Evolutionary conservation across 2,113 vertebrate species (phyloP), one percentile per base, ranked within the genome.

Genomic region (Rhinolophus sinicus): DNA sequence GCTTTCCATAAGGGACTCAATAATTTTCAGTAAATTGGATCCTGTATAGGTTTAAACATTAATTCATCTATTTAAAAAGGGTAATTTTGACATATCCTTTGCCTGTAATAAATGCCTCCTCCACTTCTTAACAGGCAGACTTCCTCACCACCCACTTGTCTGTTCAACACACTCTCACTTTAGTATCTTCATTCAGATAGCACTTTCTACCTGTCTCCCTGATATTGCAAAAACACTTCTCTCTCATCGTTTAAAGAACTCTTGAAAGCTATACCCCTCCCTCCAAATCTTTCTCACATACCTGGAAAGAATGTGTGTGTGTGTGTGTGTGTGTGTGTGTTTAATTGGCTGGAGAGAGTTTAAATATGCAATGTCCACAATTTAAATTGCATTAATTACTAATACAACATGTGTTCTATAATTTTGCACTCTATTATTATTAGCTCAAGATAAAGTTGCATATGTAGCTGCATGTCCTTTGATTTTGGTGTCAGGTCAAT

Each of bases 61-160:
- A 97, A 98, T 98, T 97, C 97, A 98, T 97, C 97, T 98, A 97
- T 97, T 97, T 98, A 97, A 97, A 98, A 98, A 98, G 97, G 97
- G 97, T 97, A 98, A 98, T 98, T 98, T 98, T 98, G 97, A 98
- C 97, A 97, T 98, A 98, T 98, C 93, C 91, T 97, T 97, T 77
- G 64, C 95, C 96, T 97, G 93, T 97, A 98, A 97, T 98, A 97
- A 97, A 98, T 98, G 97, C 97, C 97, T 98, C 97, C 97, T 97
- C 97, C 97, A 96, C 94, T 97, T 96, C 78, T 96, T 90, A 93
- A 65, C 97, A 98, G 95, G 78, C 97, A 97, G 97, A 93, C 92
- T 97, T 97, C 94, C 94, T 97, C 65, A 92, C 97, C 97, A 93
- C 97, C 97, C 96, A 97, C 97, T 97, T 54, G 89, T 96, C 93